These are phyloP conservation scores for Phorcus lineatus DNA, from an alignment of 2,888 invertebrate genomes.

Conservation along the genomic window DNA sequence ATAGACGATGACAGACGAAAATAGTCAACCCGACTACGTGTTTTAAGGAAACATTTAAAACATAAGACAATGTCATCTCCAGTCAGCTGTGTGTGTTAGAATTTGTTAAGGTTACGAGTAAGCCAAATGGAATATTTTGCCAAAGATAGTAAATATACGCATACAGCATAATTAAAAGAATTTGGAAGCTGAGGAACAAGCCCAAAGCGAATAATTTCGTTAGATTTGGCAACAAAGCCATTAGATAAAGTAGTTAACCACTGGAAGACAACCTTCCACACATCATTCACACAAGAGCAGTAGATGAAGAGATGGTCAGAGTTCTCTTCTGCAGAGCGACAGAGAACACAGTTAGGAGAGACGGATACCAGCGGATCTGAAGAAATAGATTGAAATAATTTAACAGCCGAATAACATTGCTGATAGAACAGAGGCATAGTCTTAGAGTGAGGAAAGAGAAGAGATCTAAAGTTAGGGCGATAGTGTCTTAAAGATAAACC, in stretches of 20 bases:
- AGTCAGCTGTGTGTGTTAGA: not conserved
- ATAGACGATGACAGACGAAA: not conserved
- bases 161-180: not conserved
- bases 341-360: slow-evolving; percentile 9
- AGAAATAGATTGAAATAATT: not conserved
- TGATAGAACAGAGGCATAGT: slow-evolving; percentile 28
- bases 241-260: not conserved
- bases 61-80: not conserved
- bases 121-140: slow-evolving; percentile 6
- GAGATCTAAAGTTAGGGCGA: slow-evolving; percentile 8
- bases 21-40: not conserved
- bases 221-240: not conserved
- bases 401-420: not conserved
- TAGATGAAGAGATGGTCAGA: slow-evolving; percentile 7
- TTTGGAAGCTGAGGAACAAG: slow-evolving; percentile 2
- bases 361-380: not conserved
- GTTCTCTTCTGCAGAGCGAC: not conserved
- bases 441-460: slow-evolving; percentile 28
- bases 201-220: slow-evolving; percentile 1
- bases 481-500: slow-evolving; percentile 26
- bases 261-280: not conserved
- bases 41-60: not conserved
- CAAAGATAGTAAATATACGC: not conserved
- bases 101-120: not conserved
- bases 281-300: not conserved